Evolutionary conservation across 92 coral and sea anemone species (phyloP).

Genomic region (Phenganax marumi): DNA sequence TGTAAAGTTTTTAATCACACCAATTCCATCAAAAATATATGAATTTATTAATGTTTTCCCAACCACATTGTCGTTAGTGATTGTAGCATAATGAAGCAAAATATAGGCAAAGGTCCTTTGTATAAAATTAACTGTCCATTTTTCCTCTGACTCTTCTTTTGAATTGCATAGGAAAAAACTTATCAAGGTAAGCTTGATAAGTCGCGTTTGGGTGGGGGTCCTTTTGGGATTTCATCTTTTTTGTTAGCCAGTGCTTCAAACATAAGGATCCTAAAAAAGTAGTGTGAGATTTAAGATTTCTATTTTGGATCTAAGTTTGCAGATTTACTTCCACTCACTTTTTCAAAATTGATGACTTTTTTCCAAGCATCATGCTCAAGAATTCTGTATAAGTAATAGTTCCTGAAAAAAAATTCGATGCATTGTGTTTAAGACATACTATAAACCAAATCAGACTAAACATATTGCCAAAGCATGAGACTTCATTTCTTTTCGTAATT

Average conservation of each 20-base stretch:
- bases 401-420: slow-evolving; percentile 49
- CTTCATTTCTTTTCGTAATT: no score
- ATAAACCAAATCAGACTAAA: no score
- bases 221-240: slow-evolving; percentile 62
- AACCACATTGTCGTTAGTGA: no score
- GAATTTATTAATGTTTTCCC: no score
- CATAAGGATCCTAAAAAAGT: slow-evolving; percentile 67
- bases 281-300: background rate
- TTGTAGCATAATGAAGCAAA: no score
- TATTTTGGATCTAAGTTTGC: background rate
- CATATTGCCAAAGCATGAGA: no score
- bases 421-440: background rate
- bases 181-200: slow-evolving; percentile 82
- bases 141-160: no score
- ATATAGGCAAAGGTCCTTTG: no score
- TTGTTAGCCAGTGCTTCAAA: slow-evolving; percentile 84
- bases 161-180: background rate
- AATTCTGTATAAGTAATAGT: slow-evolving; percentile 80
- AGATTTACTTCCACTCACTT: slow-evolving; percentile 59
- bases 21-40: no score
- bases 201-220: slow-evolving; percentile 84
- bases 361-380: slow-evolving; percentile 94
- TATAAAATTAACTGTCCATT: no score
- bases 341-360: slow-evolving; percentile 83
- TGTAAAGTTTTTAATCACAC: no score